Conservation (phyloP, 2,888 invertebrate species). For the Brassicogethes aeneus region DNA sequence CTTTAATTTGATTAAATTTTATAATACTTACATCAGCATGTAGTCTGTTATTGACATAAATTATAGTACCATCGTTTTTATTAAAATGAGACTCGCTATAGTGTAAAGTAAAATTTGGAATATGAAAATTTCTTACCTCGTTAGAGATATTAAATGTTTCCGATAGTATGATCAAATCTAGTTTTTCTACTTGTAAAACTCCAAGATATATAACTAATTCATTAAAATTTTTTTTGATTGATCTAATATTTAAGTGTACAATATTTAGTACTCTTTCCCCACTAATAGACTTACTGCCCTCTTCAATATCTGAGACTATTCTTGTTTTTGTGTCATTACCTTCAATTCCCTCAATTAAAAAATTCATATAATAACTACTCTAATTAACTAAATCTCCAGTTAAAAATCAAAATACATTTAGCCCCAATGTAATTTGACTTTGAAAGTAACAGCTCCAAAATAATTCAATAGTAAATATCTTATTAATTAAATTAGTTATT, state of each 20-base stretch:
- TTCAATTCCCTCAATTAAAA: constrained; percentile 6
- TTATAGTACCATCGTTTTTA: too few relatives aligned
- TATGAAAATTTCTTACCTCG: not conserved
- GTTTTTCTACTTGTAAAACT: too few relatives aligned
- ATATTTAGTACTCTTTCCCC: not conserved
- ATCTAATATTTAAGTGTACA: not conserved
- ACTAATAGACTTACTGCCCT: not conserved
- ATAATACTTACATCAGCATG: too few relatives aligned
- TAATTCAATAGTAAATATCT: not conserved
- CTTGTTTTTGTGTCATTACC: constrained; percentile 2
- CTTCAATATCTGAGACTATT: not conserved
- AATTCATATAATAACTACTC: constrained; percentile 5
- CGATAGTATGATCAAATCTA: too few relatives aligned
- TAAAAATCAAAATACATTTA: not conserved
- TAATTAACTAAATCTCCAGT: not conserved
- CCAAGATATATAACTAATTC: not conserved
- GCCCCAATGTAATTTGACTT: not conserved
- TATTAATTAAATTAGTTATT: not conserved
- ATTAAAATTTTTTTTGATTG: not conserved
- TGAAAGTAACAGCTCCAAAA: not conserved
- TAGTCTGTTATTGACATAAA: too few relatives aligned
- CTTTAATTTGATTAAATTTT: too few relatives aligned
- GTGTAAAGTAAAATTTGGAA: too few relatives aligned
- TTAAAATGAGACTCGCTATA: constrained; percentile 1
- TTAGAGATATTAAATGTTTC: not conserved